A percentile compares a stretch with the other conserved stretches of the same genome.
phyloP scores from a whole-genome alignment of 2,113 vertebrate genomes.

The Nesospiza acunhae region DNA sequence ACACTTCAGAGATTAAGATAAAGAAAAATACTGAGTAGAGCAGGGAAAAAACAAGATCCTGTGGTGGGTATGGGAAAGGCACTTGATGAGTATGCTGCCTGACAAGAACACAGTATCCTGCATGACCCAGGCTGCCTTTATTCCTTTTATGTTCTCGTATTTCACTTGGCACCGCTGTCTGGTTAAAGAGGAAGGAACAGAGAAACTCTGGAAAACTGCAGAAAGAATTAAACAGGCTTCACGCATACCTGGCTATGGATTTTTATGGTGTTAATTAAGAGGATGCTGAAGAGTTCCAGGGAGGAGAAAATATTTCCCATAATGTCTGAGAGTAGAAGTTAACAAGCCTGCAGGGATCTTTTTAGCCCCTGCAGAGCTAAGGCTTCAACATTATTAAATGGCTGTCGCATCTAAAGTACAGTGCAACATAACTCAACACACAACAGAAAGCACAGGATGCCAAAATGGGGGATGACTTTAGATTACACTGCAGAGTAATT shows the following conservation, averaged over 20 bases:
- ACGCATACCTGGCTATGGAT: constrained; percentile 48
- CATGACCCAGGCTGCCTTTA: not conserved
- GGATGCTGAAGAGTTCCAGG: constrained; percentile 63
- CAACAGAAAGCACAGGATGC: constrained; percentile 63
- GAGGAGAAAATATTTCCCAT: constrained; percentile 74
- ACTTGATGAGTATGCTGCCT: not conserved
- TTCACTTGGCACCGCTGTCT: not conserved
- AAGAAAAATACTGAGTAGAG: not conserved
- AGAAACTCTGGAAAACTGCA: constrained; percentile 24
- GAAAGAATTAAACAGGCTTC: constrained; percentile 31
- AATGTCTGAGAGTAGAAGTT: constrained; percentile 77
- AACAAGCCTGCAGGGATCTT: constrained; percentile 83
- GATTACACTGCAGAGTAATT: constrained; percentile 57
- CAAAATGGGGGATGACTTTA: constrained; percentile 36
- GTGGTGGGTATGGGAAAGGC: not conserved
- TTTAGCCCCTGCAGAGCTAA: constrained; percentile 78
- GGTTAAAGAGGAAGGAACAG: constrained; percentile 2
- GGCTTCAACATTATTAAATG: constrained; percentile 79
- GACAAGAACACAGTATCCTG: not conserved
- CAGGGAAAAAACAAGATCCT: not conserved
- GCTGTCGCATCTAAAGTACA: constrained; percentile 70
- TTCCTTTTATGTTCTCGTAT: not conserved
- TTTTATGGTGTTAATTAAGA: constrained; percentile 74
- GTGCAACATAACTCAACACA: constrained; percentile 72
- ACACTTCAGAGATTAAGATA: not conserved